phyloP scores from a whole-genome alignment of 2,797 vertebrate species.

The Echiichthys vipera region DNA sequence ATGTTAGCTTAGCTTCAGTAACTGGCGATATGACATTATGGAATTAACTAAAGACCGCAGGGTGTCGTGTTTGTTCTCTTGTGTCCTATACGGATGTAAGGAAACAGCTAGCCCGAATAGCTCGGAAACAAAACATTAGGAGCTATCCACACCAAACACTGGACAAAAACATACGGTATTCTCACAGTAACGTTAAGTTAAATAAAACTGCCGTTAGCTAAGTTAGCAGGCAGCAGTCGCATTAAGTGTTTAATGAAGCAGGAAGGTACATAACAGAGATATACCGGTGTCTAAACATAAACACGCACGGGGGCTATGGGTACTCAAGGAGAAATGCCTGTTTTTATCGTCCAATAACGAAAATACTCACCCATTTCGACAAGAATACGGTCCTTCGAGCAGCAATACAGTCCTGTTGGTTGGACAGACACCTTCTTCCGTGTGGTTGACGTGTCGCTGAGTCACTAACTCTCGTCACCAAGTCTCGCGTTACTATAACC shows the following conservation, averaged over 20 bases:
- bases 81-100: fast-evolving
- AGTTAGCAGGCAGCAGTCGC: constrained; percentile 11
- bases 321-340: fast-evolving
- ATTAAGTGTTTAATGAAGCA: neutral
- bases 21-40: neutral
- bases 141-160: neutral
- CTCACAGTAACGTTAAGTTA: too few species aligned
- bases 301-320: fast-evolving
- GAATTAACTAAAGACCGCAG: neutral
- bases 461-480: constrained; percentile 52
- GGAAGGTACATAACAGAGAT: neutral
- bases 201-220: constrained; percentile 31
- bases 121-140: fast-evolving
- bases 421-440: constrained; percentile 63
- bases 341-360: fast-evolving
- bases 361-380: constrained; percentile 75
- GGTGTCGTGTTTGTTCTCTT: fast-evolving
- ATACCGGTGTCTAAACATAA: fast-evolving
- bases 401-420: constrained; percentile 4
- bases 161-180: neutral
- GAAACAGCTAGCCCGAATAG: fast-evolving
- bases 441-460: constrained; percentile 80
- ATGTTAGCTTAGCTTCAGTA: constrained; percentile 29
- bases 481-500: too few species aligned
- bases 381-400: constrained; percentile 5